phyloP scores from a whole-genome alignment of 2,113 vertebrate species.

The Varanus salvator region DNA sequence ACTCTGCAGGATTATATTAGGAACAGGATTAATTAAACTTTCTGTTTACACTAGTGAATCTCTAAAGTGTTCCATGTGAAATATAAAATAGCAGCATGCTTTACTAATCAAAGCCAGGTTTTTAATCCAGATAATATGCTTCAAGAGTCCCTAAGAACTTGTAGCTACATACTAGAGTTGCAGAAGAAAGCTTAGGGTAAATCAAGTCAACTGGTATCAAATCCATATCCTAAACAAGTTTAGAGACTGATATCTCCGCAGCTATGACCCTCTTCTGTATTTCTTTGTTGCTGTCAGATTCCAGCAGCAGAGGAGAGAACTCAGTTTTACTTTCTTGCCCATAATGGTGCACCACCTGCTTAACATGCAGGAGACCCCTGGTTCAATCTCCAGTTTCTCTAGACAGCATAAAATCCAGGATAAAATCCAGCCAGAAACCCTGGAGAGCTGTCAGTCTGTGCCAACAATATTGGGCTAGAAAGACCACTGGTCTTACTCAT shows the following conservation, averaged over 20 bases:
- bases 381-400: too few species aligned
- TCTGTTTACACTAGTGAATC: slow-evolving; percentile 22
- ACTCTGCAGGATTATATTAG: slow-evolving; percentile 28
- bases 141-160: neutral
- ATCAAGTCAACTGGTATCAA: neutral
- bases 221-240: neutral
- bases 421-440: too few species aligned
- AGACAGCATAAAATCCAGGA: too few species aligned
- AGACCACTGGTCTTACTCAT: too few species aligned
- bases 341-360: too few species aligned
- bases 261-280: neutral
- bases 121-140: neutral
- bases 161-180: neutral
- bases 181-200: neutral
- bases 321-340: too few species aligned
- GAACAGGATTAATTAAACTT: slow-evolving; percentile 55
- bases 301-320: neutral
- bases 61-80: slow-evolving; percentile 40
- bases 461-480: too few species aligned
- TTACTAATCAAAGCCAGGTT: slow-evolving; percentile 24
- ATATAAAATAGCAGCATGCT: neutral
- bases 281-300: neutral
- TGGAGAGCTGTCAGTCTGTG: too few species aligned
- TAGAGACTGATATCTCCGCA: neutral
- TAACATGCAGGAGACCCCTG: too few species aligned